Evolutionary conservation across 64 coral and sea anemone species (phyloP), one percentile per base, ranked within the genome.

Genomic region (Montipora foliosa): DNA sequence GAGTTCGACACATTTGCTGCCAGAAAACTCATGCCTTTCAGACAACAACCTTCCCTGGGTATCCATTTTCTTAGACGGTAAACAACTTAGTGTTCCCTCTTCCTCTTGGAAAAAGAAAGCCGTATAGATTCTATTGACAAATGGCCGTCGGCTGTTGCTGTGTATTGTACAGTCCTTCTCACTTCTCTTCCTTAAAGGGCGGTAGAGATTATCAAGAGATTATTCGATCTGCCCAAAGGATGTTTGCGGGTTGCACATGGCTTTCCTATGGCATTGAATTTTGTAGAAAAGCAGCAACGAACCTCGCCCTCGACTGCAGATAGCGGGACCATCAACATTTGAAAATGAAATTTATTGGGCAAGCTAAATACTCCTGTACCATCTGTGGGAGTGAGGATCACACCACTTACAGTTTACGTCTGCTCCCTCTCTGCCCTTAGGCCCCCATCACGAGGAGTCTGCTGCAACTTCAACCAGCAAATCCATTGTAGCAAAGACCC

Each of bases 371-470:
- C 7, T 73, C 19, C 4, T 73, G 21, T 24, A 0, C 20, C 4
- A 73, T 73, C 19, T 24, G 69, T 22, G n/a, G 69, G 10, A 24
- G 69, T 73, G 69, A 21, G 19, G 20, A 73, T 6, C 69, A 73
- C 25, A n/a, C 20, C 21, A 8, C 69, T 73, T 24, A 73, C 19
- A 19, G 19, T 37, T 37, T 37, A 37, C 37, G 37, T 37, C n/a
- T 73, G 69, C 69, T 73, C 69, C 69, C 69, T 73, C 6, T 73
- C 69, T 73, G 69, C 69, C 2, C 69, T 73, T 24, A 73, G 69
- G 69, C 69, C 21, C 20, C 19, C 69, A 19, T 21, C 16, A 25
- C 20, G n/a, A 24, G 69, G 19, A 24, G n/a, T 73, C 3, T 73
- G 69, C n/a, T 21, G 8, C n/a, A 73, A 73, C 21, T 73, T 24